A percentile compares a stretch with the other conserved stretches of the same genome.
Evolutionary conservation across 2,888 invertebrate species (phyloP).

Genomic region (Xestia c-nigrum): DNA sequence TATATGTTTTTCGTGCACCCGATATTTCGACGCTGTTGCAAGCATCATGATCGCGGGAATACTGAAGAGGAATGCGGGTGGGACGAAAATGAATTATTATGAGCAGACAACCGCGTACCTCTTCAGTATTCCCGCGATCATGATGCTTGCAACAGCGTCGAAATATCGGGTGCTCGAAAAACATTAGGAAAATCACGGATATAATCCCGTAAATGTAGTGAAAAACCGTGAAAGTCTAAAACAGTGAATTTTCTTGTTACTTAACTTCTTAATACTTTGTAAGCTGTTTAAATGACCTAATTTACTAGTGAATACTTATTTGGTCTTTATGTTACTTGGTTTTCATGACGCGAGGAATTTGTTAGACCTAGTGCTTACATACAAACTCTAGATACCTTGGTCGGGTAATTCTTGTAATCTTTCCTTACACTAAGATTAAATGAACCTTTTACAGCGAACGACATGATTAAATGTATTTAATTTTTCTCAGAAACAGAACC

Average conservation of each 20-base stretch:
- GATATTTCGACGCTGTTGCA: too few species aligned
- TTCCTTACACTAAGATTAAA: constrained; percentile 11
- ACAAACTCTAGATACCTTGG: background rate
- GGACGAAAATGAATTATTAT: too few species aligned
- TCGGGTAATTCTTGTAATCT: constrained; percentile 2
- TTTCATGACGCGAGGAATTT: background rate
- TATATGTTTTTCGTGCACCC: too few species aligned
- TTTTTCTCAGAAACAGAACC: constrained; percentile 14
- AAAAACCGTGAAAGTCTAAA: too few species aligned
- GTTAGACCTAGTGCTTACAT: background rate
- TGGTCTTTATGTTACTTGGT: constrained; percentile 3
- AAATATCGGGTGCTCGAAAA: too few species aligned
- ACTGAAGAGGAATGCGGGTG: too few species aligned
- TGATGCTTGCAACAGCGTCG: too few species aligned
- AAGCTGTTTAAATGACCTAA: background rate
- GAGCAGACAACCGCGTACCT: too few species aligned
- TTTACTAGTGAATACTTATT: constrained; percentile 12
- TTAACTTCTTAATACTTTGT: background rate
- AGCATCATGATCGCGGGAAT: too few species aligned
- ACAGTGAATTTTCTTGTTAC: background rate
- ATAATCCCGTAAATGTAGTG: too few species aligned
- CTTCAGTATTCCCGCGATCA: too few species aligned
- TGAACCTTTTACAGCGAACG: constrained; percentile 13
- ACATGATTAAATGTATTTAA: constrained; percentile 4
- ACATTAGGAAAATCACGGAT: too few species aligned